Evolutionary conservation across 2,888 invertebrate genomes (phyloP), one percentile per base, ranked within the genome.

Genomic region (Drosophila pseudotakahashii): DNA sequence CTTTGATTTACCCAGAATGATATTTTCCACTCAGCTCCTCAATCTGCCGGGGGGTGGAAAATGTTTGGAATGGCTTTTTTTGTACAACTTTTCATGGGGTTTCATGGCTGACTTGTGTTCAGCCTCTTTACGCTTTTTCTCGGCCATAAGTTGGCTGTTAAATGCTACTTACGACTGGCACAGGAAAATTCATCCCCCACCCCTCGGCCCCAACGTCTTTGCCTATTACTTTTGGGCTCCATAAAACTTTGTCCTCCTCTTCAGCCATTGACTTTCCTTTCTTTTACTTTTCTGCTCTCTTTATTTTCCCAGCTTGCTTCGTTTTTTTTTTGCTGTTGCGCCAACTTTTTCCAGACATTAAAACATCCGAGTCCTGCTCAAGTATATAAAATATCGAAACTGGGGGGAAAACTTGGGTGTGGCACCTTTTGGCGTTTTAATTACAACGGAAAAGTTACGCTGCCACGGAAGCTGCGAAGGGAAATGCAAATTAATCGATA

Each of bases 341-440:
- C 73, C 74, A 83, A 80, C 76, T 82, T 80, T 62, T 75, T 64
- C 70, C 82, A 81, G 85, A 81, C 81, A 70, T 71, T 71, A 71
- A 71, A 71, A 71, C 70, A 75, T 58, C 54, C 45, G 42, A 62
- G 63, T 72, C 61, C 61, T 71, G 59, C 72, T 63, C 23, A 57
- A 75, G 79, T 70, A 75, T 84, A 81, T 79, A 81, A 59, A 59
- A 83, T 77, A 74, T 36, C 41, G 41, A 30, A 48, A 63, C 36
- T 32, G 61, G 45, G 41, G 2, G 52, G 7, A n/a, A 23, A 32
- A 10, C 57, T 52, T 62, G 81, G 82, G 82, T 79, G 88, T 87
- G 88, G 85, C 88, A 83, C 85, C 82, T 82, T 72, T 87, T 81
- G 76, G 77, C 88, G 87, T 87, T 87, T 83, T 83, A 83, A 83